Percentiles rank a stretch among this genome's conserved stretches.
Evolutionary conservation across 2,888 invertebrate genomes (phyloP).

Genomic region (Phyllotreta cruciferae): DNA sequence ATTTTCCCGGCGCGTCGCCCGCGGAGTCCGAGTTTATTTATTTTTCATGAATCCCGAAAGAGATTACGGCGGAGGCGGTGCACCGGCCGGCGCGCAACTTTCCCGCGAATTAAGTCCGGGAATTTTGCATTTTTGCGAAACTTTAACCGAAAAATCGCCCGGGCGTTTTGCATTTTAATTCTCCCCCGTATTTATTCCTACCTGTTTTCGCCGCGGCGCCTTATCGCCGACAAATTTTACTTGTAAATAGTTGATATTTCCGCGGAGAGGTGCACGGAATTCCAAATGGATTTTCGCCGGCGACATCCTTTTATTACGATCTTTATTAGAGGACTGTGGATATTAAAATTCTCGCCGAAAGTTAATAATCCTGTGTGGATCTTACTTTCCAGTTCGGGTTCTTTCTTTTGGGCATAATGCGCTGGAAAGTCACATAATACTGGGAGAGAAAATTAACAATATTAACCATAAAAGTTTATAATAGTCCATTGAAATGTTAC

Average conservation of each 20-base stretch:
- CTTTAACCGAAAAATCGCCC: conserved; percentile 33
- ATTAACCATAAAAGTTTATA: too few species aligned
- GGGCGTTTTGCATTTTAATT: conserved; percentile 37
- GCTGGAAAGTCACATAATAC: too few species aligned
- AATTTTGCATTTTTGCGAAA: conserved; percentile 39
- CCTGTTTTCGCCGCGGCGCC: conserved; percentile 18
- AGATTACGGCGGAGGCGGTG: not conserved
- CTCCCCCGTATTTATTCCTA: conserved; percentile 24
- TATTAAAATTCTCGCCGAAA: too few species aligned
- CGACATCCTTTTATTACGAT: too few species aligned
- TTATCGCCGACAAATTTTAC: conserved; percentile 18
- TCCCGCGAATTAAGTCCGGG: conserved; percentile 18
- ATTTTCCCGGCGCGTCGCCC: not conserved
- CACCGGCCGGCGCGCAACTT: too few species aligned
- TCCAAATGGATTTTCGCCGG: conserved; percentile 1
- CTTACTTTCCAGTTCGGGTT: too few species aligned
- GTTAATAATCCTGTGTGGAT: too few species aligned
- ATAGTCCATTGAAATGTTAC: too few species aligned
- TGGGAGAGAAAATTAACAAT: too few species aligned
- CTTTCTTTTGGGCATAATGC: too few species aligned
- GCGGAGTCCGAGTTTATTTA: not conserved
- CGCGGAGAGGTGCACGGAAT: not conserved
- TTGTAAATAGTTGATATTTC: conserved; percentile 17
- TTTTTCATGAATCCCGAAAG: conserved; percentile 9
- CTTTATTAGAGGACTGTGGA: too few species aligned